Conservation (phyloP, 2,113 vertebrate species). For the Rhinoptilus africanus region DNA sequence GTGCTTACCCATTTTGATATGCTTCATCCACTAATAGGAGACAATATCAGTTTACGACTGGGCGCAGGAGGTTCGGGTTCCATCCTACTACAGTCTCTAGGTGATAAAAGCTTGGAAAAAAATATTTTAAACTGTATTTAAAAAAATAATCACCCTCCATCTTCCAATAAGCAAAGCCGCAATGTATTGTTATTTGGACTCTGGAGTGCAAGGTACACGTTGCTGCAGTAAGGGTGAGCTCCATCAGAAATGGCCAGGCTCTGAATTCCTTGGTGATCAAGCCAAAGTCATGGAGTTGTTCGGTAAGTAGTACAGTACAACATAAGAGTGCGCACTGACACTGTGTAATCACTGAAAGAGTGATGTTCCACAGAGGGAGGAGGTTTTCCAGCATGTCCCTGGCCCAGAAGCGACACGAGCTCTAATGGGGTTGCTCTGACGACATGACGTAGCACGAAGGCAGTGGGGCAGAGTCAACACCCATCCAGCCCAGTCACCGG, state of each 20-base stretch:
- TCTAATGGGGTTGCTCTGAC: neutral
- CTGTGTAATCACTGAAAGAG: neutral
- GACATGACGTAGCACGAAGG: neutral
- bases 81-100: neutral
- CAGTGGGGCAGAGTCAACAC: neutral
- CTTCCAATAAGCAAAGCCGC: neutral
- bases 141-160: neutral
- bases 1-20: neutral
- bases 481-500: neutral
- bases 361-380: rapidly evolving
- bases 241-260: neutral
- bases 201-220: neutral
- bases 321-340: neutral
- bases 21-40: neutral
- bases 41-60: neutral
- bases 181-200: neutral
- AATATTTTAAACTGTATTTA: neutral
- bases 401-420: neutral
- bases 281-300: neutral
- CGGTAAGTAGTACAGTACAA: neutral
- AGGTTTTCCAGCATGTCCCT: neutral
- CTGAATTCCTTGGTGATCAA: neutral
- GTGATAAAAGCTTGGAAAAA: neutral
- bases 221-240: neutral
- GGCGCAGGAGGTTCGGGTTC: neutral